These are phyloP conservation scores for Anser cygnoides DNA, from an alignment of 2,113 vertebrate genomes.

Conservation along the genomic window DNA sequence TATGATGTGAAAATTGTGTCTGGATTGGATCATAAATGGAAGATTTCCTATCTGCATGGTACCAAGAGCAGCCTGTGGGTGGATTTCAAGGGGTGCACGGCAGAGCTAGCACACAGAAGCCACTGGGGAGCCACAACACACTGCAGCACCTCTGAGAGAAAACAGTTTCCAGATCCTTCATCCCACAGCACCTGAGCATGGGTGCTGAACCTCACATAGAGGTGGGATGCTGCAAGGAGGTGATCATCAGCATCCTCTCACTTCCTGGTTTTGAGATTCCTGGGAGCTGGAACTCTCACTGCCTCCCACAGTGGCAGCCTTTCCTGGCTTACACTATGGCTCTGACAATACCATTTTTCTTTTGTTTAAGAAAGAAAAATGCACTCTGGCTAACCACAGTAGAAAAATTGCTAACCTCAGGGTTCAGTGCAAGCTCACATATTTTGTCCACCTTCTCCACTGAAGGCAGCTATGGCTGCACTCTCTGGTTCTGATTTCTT, in stretches of 20 bases:
- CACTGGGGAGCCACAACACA: not conserved
- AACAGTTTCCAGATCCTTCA: not conserved
- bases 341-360: not conserved
- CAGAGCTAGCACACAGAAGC: not conserved
- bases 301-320: not conserved
- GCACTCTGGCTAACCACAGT: not conserved
- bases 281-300: not conserved
- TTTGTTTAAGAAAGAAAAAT: not conserved
- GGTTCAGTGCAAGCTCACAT: not conserved
- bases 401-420: not conserved
- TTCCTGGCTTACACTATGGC: not conserved
- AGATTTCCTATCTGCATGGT: not conserved
- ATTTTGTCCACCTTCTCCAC: not conserved
- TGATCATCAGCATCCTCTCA: not conserved
- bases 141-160: not conserved
- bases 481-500: not conserved
- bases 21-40: not conserved
- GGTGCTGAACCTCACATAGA: rapidly evolving
- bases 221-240: not conserved
- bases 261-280: not conserved
- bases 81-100: not conserved
- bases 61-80: not conserved
- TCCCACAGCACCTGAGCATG: not conserved
- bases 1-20: not conserved
- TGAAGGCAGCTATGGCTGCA: not conserved